Evolutionary conservation across 2,888 invertebrate species (phyloP), one percentile per base, ranked within the genome.

Genomic region (Drosophila bunnanda): DNA sequence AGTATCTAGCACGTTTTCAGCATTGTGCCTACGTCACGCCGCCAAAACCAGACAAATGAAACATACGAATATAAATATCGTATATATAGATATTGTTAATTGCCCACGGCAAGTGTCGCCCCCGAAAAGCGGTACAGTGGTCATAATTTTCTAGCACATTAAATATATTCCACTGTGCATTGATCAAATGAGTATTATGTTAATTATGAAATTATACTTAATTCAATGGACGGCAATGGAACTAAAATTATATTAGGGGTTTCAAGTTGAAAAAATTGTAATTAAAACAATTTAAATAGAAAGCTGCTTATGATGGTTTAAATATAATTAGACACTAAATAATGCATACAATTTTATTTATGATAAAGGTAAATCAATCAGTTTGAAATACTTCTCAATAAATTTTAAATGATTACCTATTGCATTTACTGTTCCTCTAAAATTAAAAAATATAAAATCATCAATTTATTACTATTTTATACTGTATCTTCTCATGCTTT

Each of bases 21-120:
- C 79, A 57, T 74, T 68, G 77, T 75, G 71, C 72, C 82, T 72
- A 86, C 82, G 82, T 86, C 82, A 83, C 78, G 76, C 62, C 58
- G 64, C 82, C 87, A 83, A 86, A 83, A 83, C 74, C 79, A 83
- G 78, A 72, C 75, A 43, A 41, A 43, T 50, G 30, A 62, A 61
- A 55, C 39, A 48, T 58, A 36, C 46, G 38, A 65, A 70, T 54
- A 69, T 67, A 58, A 79, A 64, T 77, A 56, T 72, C 43, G 44
- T 53, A 77, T 38, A 60, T 68, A 67, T 46, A 62, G 60, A 66
- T 69, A 30, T 73, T 71, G 70, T 82, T 85, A 82, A 85, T 82
- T 85, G 82, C 80, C 77, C 80, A 67, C 71, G 68, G 66, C 79
- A 77, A 75, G 77, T 81, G 84, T 81, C 81, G 83, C 79, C 79